phyloP scores from a whole-genome alignment of 2,888 invertebrate species.

The Mythimna ferrago region DNA sequence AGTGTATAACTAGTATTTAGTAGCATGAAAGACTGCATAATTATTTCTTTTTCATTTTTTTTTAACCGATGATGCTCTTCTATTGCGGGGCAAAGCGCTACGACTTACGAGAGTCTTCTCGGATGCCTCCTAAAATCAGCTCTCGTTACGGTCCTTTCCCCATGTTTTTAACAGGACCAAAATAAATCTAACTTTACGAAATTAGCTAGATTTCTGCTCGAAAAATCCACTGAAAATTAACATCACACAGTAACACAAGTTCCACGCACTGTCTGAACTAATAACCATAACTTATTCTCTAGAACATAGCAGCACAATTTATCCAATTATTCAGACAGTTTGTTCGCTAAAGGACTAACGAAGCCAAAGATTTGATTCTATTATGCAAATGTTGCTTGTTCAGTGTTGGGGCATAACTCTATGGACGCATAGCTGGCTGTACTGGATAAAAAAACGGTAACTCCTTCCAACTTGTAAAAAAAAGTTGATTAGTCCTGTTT shows the following conservation, averaged over 20 bases:
- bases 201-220: slow-evolving; percentile 15
- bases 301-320: slow-evolving; percentile 39
- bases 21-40: too few relatives aligned
- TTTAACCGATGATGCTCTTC: too few relatives aligned
- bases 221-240: slow-evolving; percentile 2
- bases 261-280: slow-evolving; percentile 20
- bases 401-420: slow-evolving; percentile 1
- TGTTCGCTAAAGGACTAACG: slow-evolving; percentile 61
- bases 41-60: too few relatives aligned
- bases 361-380: slow-evolving; percentile 63
- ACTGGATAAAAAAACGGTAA: background rate
- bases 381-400: slow-evolving; percentile 65
- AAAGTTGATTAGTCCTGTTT: background rate
- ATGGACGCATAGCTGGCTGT: background rate
- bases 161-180: too few relatives aligned
- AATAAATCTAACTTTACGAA: slow-evolving; percentile 10
- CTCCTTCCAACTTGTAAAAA: background rate
- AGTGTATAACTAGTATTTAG: too few relatives aligned
- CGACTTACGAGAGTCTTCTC: too few relatives aligned
- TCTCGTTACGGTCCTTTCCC: too few relatives aligned
- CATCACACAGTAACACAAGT: slow-evolving; percentile 8
- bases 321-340: slow-evolving; percentile 57
- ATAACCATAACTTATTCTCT: slow-evolving; percentile 40
- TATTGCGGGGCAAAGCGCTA: too few relatives aligned
- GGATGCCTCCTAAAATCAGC: too few relatives aligned